Conservation (phyloP, 2,888 invertebrate species). For the Sinohyriopsis cumingii region DNA sequence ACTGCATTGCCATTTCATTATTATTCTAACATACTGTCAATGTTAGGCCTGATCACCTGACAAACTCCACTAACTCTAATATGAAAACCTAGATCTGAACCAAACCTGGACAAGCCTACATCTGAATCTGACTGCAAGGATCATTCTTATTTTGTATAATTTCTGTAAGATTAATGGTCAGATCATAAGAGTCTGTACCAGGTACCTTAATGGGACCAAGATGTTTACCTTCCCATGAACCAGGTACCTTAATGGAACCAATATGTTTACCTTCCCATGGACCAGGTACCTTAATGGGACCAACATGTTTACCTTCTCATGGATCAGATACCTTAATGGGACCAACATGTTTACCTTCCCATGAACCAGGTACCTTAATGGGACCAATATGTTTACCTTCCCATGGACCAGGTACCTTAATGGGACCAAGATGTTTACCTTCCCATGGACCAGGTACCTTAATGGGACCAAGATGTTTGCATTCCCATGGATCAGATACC, state of each 20-base stretch:
- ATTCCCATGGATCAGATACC: constrained; percentile 79
- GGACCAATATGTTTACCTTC: constrained; percentile 79
- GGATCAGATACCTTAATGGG: neutral
- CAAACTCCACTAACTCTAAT: too few species aligned
- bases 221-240: constrained; percentile 84
- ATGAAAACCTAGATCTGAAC: too few species aligned
- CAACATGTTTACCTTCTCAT: constrained; percentile 84
- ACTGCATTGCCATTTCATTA: too few species aligned
- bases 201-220: neutral
- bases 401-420: constrained; percentile 74
- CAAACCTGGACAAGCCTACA: too few species aligned
- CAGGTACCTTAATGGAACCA: neutral
- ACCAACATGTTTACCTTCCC: constrained; percentile 82
- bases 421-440: constrained; percentile 77
- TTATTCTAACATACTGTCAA: too few species aligned
- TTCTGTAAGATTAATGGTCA: too few species aligned
- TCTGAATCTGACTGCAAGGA: too few species aligned
- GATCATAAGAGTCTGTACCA: too few species aligned
- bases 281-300: neutral
- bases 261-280: constrained; percentile 84
- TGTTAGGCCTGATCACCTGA: too few species aligned
- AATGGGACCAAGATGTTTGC: constrained; percentile 73
- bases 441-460: constrained; percentile 76
- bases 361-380: constrained; percentile 68
- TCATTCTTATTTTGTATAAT: too few species aligned